Base-by-base conservation (phyloP, 2,797 vertebrate genomes). In the Aeoliscus strigatus region DNA sequence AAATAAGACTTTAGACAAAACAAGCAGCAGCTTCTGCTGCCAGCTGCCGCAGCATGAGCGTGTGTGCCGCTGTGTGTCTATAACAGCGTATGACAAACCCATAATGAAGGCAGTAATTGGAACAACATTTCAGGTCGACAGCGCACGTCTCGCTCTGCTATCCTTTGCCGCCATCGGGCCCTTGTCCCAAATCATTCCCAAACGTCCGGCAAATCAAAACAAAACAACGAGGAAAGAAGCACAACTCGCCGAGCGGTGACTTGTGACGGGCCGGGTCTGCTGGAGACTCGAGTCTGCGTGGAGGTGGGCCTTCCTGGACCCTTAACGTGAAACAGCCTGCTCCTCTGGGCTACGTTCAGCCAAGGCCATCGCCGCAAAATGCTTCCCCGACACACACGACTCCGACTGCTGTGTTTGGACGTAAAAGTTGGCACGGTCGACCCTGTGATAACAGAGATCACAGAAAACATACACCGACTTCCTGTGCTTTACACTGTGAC, bases 81-180 rank as follows among this genome's bases (percentile, higher is more conserved):
- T n/a, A 79, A 83, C 66, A 65, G 63, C 41, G 47, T 75, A 82
- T 82, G 82, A 86, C 79, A 82, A 81, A 82, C 70, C 73, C 73
- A 65, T 81, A 88, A 87, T 66, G 81, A 85, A 88, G 77, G 67
- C 82, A 33, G 76, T 90, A 89, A 90, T 88, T 85, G 80, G 77
- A 87, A 88, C 83, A 89, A 84, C 80, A 79, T 89, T 89, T 84
- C 54, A 50, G 74, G 72, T 79, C 75, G 69, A 54, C 51, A 4
- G 44, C 41, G 62, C 61, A 75, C 51, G 63, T 82, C 77, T 74
- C 56, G 39, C 75, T 77, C 70, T 45, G 61, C 57, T 80, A 77
- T 85, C 77, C 80, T 73, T n/a, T 70, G 76, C 72, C 64, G 66
- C 75, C 81, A 77, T 82, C 75, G 65, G 79, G 73, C 41, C 70